phyloP scores from a whole-genome alignment of 2,888 invertebrate genomes.

The Phalera bucephala region DNA sequence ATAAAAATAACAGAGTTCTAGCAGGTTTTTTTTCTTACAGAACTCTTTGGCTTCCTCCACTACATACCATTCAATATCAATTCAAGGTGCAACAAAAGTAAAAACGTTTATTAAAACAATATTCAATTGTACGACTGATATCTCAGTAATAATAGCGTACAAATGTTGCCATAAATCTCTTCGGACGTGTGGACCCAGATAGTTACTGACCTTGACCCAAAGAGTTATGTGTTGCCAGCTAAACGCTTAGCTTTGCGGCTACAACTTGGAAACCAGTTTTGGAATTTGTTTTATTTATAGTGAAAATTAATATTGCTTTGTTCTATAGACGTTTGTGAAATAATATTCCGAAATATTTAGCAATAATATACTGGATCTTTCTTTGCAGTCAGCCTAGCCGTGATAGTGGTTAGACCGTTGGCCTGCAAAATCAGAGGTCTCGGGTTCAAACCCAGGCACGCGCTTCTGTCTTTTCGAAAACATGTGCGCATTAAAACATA shows the following conservation, averaged over 20 bases:
- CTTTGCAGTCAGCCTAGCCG: too few species aligned
- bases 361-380: too few species aligned
- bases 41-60: too few species aligned
- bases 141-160: slow-evolving; percentile 54
- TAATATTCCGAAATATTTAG: too few species aligned
- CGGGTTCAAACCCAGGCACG: too few species aligned
- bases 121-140: slow-evolving; percentile 62
- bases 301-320: not conserved
- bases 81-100: slow-evolving; percentile 44
- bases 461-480: too few species aligned
- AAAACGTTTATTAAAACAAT: slow-evolving; percentile 56
- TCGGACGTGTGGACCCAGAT: slow-evolving; percentile 38
- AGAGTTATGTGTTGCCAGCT: slow-evolving; percentile 1
- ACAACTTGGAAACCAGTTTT: slow-evolving; percentile 1
- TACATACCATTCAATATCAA: slow-evolving; percentile 30
- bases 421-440: too few species aligned
- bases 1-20: too few species aligned
- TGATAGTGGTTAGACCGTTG: too few species aligned
- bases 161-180: slow-evolving; percentile 64
- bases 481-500: too few species aligned
- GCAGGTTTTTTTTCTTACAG: too few species aligned
- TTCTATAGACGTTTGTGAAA: not conserved
- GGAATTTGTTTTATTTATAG: not conserved
- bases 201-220: slow-evolving; percentile 31
- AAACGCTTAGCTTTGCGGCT: not conserved